Evolutionary conservation across 2,113 vertebrate genomes (phyloP), one percentile per base, ranked within the genome.

Genomic region (Carassius carassius): DNA sequence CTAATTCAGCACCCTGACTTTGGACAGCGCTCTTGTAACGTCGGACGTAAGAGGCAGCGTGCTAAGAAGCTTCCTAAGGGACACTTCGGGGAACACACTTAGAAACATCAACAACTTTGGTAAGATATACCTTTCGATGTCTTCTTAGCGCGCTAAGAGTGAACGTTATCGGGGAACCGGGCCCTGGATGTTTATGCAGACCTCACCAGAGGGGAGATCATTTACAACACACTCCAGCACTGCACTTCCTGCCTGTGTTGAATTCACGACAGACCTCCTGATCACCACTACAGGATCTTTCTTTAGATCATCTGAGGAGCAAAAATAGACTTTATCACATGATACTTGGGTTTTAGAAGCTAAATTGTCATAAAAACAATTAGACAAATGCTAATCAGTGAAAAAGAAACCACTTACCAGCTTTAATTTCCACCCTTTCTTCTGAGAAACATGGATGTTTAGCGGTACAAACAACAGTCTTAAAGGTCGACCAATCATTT

Each of bases 161-260:
- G n/a, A n/a, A n/a, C n/a, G n/a, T n/a, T n/a, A n/a, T n/a, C n/a
- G n/a, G n/a, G n/a, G n/a, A n/a, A n/a, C n/a, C n/a, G n/a, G n/a
- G n/a, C n/a, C n/a, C n/a, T 90, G 87, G 84, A 93, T 83, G 60
- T 58, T 91, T 86, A 93, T 14, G 0, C 76, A 89, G 16, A 91
- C 49, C 37, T 92, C 88, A 76, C 37, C 73, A 35, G 91, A 86
- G 7, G 90, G 87, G 25, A 90, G 82, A 21, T 73, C 41, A 51
- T 76, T 85, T 85, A 91, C 41, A 14, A 86, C 69, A 87, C 94
- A 94, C 86, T 90, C 77, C 41, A 94, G 88, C 37, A 91, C 83
- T 47, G 44, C 65, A 51, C 49, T 51, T 13, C 0, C 49, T 51
- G 49, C 1, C 5, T 87, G 88, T 58, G 58, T 49, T 41, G 86